phyloP scores from a whole-genome alignment of 2,888 invertebrate species.

The Bombyx huttoni region DNA sequence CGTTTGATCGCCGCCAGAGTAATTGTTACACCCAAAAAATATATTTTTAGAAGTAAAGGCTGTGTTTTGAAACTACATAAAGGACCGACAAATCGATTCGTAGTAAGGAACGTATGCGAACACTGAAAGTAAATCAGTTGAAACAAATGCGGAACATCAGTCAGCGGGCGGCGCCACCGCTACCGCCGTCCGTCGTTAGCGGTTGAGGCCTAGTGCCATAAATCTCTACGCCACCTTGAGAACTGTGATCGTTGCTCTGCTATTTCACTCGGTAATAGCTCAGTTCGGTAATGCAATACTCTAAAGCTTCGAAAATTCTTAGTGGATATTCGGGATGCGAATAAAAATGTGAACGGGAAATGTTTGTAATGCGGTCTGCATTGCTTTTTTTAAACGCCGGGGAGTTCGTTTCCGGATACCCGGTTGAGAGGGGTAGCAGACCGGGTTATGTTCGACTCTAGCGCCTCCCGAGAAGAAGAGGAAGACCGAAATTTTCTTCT shows the following conservation, averaged over 20 bases:
- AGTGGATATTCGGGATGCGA: too few species aligned
- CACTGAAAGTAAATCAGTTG: constrained; percentile 61
- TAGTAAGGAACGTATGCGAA: constrained; percentile 27
- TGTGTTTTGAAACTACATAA: not conserved
- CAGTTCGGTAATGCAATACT: not conserved
- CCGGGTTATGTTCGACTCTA: too few species aligned
- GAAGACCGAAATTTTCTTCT: too few species aligned
- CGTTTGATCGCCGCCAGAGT: too few species aligned
- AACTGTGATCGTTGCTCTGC: constrained; percentile 34
- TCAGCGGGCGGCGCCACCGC: constrained; percentile 30
- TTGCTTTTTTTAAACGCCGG: too few species aligned
- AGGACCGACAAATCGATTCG: constrained; percentile 23
- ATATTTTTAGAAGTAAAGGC: not conserved
- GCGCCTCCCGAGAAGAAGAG: too few species aligned
- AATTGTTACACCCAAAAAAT: not conserved
- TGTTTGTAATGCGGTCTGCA: too few species aligned
- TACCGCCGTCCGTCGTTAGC: constrained; percentile 52
- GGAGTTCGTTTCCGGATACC: too few species aligned
- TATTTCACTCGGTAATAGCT: constrained; percentile 2
- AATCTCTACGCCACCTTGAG: constrained; percentile 61
- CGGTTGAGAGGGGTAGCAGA: too few species aligned
- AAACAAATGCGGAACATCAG: constrained; percentile 67
- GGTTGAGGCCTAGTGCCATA: constrained; percentile 54
- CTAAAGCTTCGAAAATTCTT: too few species aligned
- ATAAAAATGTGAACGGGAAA: too few species aligned